phyloP scores from a whole-genome alignment of 2,797 vertebrate species.

The Cygnus olor region DNA sequence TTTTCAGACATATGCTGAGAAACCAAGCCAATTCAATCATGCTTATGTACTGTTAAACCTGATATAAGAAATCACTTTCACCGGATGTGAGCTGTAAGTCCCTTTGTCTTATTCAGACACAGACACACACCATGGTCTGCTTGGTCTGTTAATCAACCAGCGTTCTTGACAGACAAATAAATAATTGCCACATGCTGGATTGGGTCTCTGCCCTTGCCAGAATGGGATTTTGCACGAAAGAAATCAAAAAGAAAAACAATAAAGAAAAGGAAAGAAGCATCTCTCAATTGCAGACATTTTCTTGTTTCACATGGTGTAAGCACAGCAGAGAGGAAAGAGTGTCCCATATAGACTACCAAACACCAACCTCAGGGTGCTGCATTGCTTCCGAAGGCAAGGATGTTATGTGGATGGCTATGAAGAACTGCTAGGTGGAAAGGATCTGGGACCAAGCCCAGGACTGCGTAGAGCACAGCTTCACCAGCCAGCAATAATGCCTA shows the following conservation, averaged over 20 bases:
- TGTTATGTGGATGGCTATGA: rapidly evolving
- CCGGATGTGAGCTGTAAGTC: neutral
- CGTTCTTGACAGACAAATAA: neutral
- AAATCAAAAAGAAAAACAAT: neutral
- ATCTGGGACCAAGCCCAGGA: neutral
- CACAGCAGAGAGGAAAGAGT: neutral
- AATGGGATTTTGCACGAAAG: neutral
- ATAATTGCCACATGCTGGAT: neutral
- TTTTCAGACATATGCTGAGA: neutral
- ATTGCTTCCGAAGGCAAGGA: neutral
- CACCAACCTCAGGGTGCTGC: neutral
- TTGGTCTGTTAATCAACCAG: neutral
- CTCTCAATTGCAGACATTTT: neutral
- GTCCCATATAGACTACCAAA: neutral
- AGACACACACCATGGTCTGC: neutral
- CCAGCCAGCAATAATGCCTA: neutral
- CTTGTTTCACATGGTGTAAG: neutral
- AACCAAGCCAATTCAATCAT: neutral
- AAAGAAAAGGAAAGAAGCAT: neutral
- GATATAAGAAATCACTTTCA: neutral
- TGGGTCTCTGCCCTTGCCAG: neutral
- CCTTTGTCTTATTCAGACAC: neutral
- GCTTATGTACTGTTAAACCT: neutral
- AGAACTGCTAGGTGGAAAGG: neutral
- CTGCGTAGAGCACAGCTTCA: neutral